Evolutionary conservation across 2,888 invertebrate genomes (phyloP).

Genomic region (Nomada hirtipes): DNA sequence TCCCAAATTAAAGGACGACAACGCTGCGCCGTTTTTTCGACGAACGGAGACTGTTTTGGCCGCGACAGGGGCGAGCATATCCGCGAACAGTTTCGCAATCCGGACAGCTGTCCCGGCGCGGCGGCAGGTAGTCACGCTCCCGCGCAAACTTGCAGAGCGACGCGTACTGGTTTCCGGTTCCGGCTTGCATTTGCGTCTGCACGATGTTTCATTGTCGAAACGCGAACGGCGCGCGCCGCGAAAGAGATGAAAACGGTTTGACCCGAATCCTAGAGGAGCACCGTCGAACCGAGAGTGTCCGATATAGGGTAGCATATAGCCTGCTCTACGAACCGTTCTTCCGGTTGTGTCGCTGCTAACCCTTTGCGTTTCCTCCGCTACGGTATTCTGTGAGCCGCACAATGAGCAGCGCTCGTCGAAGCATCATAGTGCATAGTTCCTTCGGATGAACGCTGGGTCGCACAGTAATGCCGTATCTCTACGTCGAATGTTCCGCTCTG

Average conservation of each 20-base stretch:
- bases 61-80: slow-evolving; percentile 13
- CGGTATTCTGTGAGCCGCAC: neutral
- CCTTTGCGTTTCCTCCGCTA: neutral
- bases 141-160: slow-evolving; percentile 49
- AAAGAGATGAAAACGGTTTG: slow-evolving; percentile 72
- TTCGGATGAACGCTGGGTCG: neutral
- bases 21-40: neutral
- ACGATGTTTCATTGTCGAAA: slow-evolving; percentile 75
- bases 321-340: slow-evolving; percentile 1
- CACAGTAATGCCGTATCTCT: neutral
- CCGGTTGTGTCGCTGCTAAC: slow-evolving; percentile 1
- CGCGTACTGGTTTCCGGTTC: slow-evolving; percentile 75
- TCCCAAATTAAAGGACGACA: too few species aligned
- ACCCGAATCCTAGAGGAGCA: slow-evolving; percentile 62
- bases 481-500: neutral
- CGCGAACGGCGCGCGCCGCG: slow-evolving; percentile 68
- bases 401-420: neutral
- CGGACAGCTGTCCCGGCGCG: slow-evolving; percentile 69
- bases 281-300: slow-evolving; percentile 1
- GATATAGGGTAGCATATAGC: slow-evolving; percentile 16
- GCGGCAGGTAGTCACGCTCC: slow-evolving; percentile 40
- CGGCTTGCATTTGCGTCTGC: slow-evolving; percentile 76
- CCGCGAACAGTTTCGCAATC: slow-evolving; percentile 67
- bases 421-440: neutral
- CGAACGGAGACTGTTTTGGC: neutral